A percentile compares a stretch with the other conserved stretches of the same genome.
phyloP scores from a whole-genome alignment of 1,140 invertebrate genomes.

The Bacillus rossius region DNA sequence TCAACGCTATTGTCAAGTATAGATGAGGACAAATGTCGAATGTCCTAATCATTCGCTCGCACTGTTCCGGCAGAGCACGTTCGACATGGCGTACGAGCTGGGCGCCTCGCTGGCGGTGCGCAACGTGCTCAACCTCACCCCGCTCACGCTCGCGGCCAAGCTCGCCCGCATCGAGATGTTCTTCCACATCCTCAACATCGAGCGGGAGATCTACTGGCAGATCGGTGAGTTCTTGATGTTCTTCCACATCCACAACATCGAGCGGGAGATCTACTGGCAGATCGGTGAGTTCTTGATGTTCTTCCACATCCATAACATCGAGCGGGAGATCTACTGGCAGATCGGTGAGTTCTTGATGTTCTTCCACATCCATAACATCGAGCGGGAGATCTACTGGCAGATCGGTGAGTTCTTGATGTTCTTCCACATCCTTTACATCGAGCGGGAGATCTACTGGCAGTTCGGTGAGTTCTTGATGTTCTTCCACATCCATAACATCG shows the following conservation, averaged over 20 bases:
- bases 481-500: constrained; percentile 92
- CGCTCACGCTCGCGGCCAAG: constrained; percentile 90
- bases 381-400: constrained; percentile 95
- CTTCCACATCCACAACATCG: constrained; percentile 92
- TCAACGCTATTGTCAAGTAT: too few relatives aligned
- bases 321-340: constrained; percentile 95
- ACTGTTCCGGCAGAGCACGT: constrained; percentile 79
- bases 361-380: constrained; percentile 92
- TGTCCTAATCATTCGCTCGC: too few relatives aligned
- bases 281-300: constrained; percentile 80
- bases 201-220: constrained; percentile 95
- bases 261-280: constrained; percentile 95
- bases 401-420: constrained; percentile 80
- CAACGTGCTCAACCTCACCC: constrained; percentile 86
- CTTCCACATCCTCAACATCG: constrained; percentile 92
- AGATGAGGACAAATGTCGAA: too few relatives aligned
- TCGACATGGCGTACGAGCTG: constrained; percentile 91
- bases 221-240: constrained; percentile 80
- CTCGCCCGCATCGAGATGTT: constrained; percentile 91
- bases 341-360: constrained; percentile 80
- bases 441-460: constrained; percentile 95
- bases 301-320: constrained; percentile 92
- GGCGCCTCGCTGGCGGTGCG: constrained; percentile 79
- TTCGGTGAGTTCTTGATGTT: constrained; percentile 84
- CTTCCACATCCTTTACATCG: constrained; percentile 92